These are phyloP conservation scores for Parthenolecanium corni DNA, from an alignment of 2,888 invertebrate genomes.

Conservation along the genomic window DNA sequence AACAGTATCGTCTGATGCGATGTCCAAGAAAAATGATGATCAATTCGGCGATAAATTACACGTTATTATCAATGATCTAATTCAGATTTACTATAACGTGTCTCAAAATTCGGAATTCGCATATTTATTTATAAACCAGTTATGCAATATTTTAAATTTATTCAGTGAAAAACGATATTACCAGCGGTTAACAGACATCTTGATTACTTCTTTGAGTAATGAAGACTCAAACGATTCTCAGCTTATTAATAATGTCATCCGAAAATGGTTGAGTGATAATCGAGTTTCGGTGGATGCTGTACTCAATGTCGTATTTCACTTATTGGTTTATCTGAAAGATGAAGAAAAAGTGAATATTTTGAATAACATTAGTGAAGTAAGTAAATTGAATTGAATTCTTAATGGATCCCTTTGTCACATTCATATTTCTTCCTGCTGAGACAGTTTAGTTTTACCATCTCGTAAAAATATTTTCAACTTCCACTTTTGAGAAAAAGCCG, in stretches of 20 bases:
- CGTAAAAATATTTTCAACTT: background rate
- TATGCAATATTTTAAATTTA: conserved; percentile 20
- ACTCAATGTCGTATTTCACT: conserved; percentile 51
- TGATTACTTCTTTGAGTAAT: background rate
- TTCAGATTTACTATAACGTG: conserved; percentile 8
- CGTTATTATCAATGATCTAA: conserved; percentile 8
- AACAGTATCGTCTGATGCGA: background rate
- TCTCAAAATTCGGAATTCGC: background rate
- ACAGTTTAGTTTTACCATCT: background rate
- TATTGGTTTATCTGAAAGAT: conserved; percentile 43
- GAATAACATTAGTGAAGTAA: conserved; percentile 26
- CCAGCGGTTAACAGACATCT: conserved; percentile 6
- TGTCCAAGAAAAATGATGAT: background rate
- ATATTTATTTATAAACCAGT: conserved; percentile 20
- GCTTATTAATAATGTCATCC: conserved; percentile 21
- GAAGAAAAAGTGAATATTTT: conserved; percentile 20
- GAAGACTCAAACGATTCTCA: conserved; percentile 4
- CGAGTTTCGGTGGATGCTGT: conserved; percentile 45
- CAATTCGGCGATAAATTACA: conserved; percentile 2
- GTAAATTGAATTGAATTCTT: background rate
- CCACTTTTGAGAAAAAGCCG: no score
- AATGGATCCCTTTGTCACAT: no score
- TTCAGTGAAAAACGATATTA: conserved; percentile 19
- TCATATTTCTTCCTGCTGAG: no score
- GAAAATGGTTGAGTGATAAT: conserved; percentile 44